Conservation (phyloP, 2,113 vertebrate species). For the Emydura subglobosa region DNA sequence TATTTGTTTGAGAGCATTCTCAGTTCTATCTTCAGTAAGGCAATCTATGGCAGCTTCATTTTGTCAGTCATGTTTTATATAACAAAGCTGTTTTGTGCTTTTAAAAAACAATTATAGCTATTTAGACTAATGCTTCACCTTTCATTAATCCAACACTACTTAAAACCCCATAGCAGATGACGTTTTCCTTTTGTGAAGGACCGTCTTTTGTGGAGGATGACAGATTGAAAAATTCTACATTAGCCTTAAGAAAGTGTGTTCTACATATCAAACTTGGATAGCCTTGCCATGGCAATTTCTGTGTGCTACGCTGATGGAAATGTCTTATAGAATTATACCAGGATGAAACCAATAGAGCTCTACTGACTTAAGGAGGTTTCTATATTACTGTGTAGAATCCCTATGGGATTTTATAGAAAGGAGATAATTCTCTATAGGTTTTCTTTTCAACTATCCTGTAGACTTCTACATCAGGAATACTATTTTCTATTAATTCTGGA, state of each 20-base stretch:
- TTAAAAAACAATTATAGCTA: neutral
- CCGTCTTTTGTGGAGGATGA: neutral
- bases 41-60: neutral
- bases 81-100: neutral
- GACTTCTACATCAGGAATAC: neutral
- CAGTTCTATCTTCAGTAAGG: neutral
- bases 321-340: neutral
- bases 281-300: neutral
- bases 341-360: neutral
- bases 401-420: neutral
- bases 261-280: neutral
- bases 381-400: neutral
- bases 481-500: neutral
- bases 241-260: neutral
- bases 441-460: neutral
- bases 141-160: neutral
- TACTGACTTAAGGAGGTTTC: accelerated
- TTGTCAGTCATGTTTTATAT: neutral
- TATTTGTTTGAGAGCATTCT: neutral
- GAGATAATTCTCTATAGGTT: neutral
- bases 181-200: neutral
- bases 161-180: accelerated
- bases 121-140: neutral
- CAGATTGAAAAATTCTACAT: neutral
- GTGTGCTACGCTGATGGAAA: neutral